phyloP scores from a whole-genome alignment of 1,140 invertebrate genomes.

The Pinna nobilis region DNA sequence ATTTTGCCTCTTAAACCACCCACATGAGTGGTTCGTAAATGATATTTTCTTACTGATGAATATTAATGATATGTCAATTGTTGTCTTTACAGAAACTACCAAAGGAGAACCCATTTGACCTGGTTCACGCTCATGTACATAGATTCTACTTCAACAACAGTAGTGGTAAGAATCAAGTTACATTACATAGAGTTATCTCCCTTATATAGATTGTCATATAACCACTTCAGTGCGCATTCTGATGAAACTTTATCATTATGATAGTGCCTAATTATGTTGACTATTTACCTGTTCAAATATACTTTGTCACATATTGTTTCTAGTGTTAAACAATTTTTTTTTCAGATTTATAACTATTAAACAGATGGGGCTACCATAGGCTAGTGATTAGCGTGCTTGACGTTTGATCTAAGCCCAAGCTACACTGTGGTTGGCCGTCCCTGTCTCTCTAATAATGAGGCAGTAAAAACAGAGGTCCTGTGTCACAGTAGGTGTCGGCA shows the following conservation, averaged over 20 bases:
- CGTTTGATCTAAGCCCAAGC: no score
- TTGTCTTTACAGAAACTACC: slow-evolving; percentile 67
- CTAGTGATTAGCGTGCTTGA: no score
- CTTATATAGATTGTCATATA: no score
- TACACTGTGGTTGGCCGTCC: no score
- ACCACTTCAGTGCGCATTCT: neutral
- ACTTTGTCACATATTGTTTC: no score
- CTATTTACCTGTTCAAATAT: neutral
- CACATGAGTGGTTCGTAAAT: neutral
- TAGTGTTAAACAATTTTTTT: no score
- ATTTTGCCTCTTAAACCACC: neutral
- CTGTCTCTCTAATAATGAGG: no score
- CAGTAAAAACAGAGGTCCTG: no score
- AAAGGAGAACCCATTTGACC: slow-evolving; percentile 73
- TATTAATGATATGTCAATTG: neutral
- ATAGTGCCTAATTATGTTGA: neutral
- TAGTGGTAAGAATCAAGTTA: slow-evolving; percentile 70
- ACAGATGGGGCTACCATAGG: neutral
- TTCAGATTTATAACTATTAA: neutral
- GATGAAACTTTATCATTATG: neutral
- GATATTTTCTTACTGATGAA: neutral
- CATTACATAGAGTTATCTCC: no score
- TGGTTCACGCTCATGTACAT: slow-evolving; percentile 65
- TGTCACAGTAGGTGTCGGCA: no score
- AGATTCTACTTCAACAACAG: slow-evolving; percentile 75